These are phyloP conservation scores for Rafetus swinhoei DNA, from an alignment of 2,113 vertebrate genomes.

Conservation along the genomic window DNA sequence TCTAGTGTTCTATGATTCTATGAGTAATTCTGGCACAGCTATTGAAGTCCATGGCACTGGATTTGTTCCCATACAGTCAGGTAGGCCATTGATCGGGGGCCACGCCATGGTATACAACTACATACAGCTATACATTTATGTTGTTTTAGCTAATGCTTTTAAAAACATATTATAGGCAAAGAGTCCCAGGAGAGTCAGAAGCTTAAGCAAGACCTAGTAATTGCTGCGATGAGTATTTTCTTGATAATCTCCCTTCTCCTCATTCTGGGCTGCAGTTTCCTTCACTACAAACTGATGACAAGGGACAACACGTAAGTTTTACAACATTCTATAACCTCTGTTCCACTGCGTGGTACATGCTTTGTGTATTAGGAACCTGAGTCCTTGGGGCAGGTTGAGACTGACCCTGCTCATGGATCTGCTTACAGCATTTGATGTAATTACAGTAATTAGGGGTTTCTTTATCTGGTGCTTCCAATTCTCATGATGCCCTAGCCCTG, in stretches of 20 bases:
- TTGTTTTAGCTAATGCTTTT: not conserved
- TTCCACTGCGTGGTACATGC: accelerated
- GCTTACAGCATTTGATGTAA: not conserved
- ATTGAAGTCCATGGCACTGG: not conserved
- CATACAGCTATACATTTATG: not conserved
- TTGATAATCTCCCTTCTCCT: not conserved
- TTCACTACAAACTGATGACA: accelerated
- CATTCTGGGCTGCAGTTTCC: not conserved
- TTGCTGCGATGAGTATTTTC: accelerated
- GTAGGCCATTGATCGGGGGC: not conserved
- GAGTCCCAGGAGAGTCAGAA: not conserved
- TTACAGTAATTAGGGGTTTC: not conserved
- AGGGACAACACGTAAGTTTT: not conserved
- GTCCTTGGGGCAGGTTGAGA: accelerated
- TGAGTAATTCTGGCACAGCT: not conserved
- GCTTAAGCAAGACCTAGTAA: not conserved
- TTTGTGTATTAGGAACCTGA: accelerated
- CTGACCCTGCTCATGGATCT: not conserved
- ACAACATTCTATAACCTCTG: accelerated
- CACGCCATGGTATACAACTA: too few relatives aligned
- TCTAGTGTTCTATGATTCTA: too few relatives aligned
- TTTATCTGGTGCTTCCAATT: not conserved
- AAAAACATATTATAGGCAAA: not conserved
- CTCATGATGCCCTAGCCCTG: not conserved
- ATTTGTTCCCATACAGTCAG: not conserved